Base-by-base conservation (phyloP, 2,888 invertebrate genomes). In the Cistogaster globosa region DNA sequence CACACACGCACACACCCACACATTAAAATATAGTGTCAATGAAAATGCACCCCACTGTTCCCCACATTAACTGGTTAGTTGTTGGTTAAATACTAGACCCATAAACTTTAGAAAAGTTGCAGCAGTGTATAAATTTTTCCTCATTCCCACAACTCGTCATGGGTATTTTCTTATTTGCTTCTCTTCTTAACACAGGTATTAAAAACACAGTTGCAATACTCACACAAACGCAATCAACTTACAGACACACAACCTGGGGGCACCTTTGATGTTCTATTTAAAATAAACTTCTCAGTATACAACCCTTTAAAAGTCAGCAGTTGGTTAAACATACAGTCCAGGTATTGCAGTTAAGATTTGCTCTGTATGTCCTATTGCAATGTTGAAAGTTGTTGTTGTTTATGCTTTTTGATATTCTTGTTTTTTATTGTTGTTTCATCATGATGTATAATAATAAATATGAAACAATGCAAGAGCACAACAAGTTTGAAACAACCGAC, bases 231-330 rank as follows among this genome's bases (percentile, higher is more conserved):
- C 62, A 63, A 42, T 42, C 11, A 42, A 42, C 42, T 42, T 18
- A 38, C n/a, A 63, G 65, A 76, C 75, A 76, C 53, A 72, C 58
- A 63, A 80, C 77, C 86, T 69, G 68, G 77, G 57, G 80, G 80
- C 83, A 86, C 83, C 86, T 86, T 86, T 86, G 86, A 83, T 86
- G 86, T 86, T 81, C 57, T 20, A 76, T 57, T 69, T 82, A 71
- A 71, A 71, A 63, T 57, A 60, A 71, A 71, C 60, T 60, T 68
- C 55, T 69, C 68, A 62, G 48, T 75, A 65, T 62, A 9, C 58
- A 45, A 67, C 38, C 48, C 60, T n/a, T 36, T 51, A 11, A 22
- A 58, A 38, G 22, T 4, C 38, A 58, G 48, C 48, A 45, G 58
- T 68, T 32, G 12, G 58, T 32, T 32, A 6, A 0, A 32, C 6